A percentile compares a stretch with the other conserved stretches of the same genome.
phyloP scores from a whole-genome alignment of 1,140 invertebrate species.

The Brachionus koreanus region DNA sequence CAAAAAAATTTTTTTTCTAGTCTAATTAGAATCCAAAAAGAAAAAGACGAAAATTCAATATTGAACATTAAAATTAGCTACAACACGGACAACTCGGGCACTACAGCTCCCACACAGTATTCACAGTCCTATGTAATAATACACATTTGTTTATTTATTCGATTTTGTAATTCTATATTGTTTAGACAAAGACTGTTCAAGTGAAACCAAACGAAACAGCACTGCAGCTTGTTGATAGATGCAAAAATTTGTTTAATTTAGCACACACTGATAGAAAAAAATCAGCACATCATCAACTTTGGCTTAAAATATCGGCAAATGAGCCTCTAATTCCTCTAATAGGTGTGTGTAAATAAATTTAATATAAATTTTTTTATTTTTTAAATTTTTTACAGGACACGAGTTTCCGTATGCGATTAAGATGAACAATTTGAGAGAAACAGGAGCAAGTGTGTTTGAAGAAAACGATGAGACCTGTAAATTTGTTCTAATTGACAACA shows the following conservation, averaged over 20 bases:
- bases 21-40: not conserved
- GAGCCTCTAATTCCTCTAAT: conserved; percentile 28
- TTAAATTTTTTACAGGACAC: conserved; percentile 2
- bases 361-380: not conserved
- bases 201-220: conserved; percentile 32
- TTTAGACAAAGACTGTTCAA: conserved; percentile 30
- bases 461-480: conserved; percentile 7
- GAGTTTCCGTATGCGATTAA: conserved; percentile 37
- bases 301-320: conserved; percentile 23
- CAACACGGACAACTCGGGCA: conserved; percentile 21
- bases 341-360: not conserved
- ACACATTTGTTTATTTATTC: not conserved
- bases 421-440: conserved; percentile 32
- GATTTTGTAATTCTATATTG: not conserved
- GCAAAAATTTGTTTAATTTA: conserved; percentile 25
- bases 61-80: conserved; percentile 42
- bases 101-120: conserved; percentile 20
- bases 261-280: not conserved
- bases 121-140: conserved; percentile 7
- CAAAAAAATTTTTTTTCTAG: not conserved
- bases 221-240: not conserved
- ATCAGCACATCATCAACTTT: not conserved
- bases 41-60: conserved; percentile 6
- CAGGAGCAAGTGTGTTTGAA: not conserved
- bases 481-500: conserved; percentile 17